These are phyloP conservation scores for Cydia strobilella DNA, from an alignment of 1,140 invertebrate species.

Conservation along the genomic window DNA sequence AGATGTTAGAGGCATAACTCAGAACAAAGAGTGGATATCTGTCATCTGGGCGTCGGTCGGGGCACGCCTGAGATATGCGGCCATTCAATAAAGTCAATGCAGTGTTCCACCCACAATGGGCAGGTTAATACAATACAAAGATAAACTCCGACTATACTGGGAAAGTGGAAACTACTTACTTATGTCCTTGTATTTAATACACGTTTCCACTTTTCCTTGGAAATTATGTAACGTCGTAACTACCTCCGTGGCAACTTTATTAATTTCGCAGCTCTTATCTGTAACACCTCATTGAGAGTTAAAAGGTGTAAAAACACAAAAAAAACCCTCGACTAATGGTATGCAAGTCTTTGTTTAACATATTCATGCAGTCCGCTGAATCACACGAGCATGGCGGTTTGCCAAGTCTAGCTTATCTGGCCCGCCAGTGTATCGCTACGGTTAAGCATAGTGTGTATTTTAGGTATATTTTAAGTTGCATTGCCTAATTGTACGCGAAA, in stretches of 20 bases:
- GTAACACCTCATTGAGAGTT: not conserved
- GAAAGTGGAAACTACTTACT: not conserved
- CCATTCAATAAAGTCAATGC: conserved; percentile 21
- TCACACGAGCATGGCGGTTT: not conserved
- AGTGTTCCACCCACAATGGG: conserved; percentile 7
- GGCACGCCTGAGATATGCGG: conserved; percentile 16
- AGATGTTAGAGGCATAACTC: conserved; percentile 5
- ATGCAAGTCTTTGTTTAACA: conserved; percentile 17
- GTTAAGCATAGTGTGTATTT: not conserved
- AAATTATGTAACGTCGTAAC: too few species aligned
- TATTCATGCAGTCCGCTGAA: conserved; percentile 18
- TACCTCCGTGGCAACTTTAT: not conserved
- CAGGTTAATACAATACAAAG: conserved; percentile 27
- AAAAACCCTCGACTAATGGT: conserved; percentile 3
- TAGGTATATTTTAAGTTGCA: conserved; percentile 17
- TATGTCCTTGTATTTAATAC: not conserved
- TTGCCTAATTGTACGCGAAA: not conserved
- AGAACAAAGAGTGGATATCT: conserved; percentile 22
- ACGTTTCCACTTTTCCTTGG: not conserved
- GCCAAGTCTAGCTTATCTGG: conserved; percentile 21
- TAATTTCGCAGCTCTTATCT: not conserved
- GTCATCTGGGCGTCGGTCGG: conserved; percentile 8
- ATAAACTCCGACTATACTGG: not conserved
- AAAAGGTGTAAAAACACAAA: not conserved
- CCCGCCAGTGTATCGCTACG: conserved; percentile 1